A percentile compares a stretch with the other conserved stretches of the same genome.
Evolutionary conservation across 2,888 invertebrate species (phyloP).

Genomic region (Sminthurides aquaticus): DNA sequence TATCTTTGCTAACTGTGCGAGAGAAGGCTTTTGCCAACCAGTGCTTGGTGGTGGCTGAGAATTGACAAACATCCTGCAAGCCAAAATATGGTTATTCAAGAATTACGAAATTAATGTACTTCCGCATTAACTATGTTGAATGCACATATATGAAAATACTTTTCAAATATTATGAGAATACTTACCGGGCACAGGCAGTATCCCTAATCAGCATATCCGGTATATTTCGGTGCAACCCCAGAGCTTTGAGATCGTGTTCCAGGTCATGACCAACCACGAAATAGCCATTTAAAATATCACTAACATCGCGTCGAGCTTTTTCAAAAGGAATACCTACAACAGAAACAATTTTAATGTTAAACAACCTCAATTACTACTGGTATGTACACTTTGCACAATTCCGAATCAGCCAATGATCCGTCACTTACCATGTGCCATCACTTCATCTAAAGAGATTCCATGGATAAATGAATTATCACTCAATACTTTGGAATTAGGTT

Average conservation of each 20-base stretch:
- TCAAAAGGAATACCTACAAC: constrained; percentile 14
- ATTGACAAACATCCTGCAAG: constrained; percentile 17
- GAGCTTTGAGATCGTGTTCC: constrained; percentile 17
- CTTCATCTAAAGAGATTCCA: constrained; percentile 11
- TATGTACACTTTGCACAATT: too few relatives aligned
- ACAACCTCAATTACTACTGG: too few relatives aligned
- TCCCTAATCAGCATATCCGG: constrained; percentile 8
- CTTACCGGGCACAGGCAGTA: constrained; percentile 18
- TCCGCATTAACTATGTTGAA: too few relatives aligned
- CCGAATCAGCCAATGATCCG: too few relatives aligned
- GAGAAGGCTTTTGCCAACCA: constrained; percentile 17
- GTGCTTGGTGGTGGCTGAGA: constrained; percentile 9
- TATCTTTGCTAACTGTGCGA: constrained; percentile 7
- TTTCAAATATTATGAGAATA: background rate
- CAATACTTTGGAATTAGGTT: constrained; percentile 7
- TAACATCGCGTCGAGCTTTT: constrained; percentile 16
- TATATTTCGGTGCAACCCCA: constrained; percentile 6
- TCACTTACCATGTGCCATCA: constrained; percentile 7
- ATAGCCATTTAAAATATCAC: constrained; percentile 5
- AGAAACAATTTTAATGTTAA: too few relatives aligned
- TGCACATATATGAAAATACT: too few relatives aligned
- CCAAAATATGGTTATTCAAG: too few relatives aligned
- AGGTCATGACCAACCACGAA: constrained; percentile 20
- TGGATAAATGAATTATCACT: constrained; percentile 19
- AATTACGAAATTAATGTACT: too few relatives aligned